phyloP scores from a whole-genome alignment of 1,140 invertebrate species.

The Bactericera cockerelli region DNA sequence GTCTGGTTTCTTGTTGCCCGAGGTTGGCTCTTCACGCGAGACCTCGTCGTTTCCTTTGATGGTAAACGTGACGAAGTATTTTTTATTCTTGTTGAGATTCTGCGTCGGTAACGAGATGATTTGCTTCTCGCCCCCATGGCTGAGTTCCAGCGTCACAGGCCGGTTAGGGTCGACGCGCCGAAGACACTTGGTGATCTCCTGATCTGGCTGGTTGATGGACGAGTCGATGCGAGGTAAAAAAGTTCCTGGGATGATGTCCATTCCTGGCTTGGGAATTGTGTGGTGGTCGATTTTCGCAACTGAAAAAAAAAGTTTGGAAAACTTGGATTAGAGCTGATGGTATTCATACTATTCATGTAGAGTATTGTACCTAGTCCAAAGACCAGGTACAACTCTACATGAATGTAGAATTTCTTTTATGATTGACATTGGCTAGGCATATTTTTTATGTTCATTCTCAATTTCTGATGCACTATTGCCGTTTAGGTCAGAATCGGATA shows the following conservation, averaged over 20 bases:
- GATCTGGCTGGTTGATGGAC: conserved; percentile 25
- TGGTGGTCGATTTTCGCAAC: conserved; percentile 56
- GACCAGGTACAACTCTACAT: no score
- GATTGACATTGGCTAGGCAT: no score
- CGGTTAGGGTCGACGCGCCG: conserved; percentile 26
- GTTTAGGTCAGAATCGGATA: no score
- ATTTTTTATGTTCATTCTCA: no score
- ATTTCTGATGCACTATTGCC: no score
- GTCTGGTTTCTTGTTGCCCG: neutral
- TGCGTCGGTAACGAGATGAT: conserved; percentile 70
- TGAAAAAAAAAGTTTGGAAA: conserved; percentile 33
- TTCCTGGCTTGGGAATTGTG: conserved; percentile 47
- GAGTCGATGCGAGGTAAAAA: conserved; percentile 43
- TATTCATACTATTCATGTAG: no score
- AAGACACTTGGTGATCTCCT: conserved; percentile 20
- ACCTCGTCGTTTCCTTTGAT: conserved; percentile 42
- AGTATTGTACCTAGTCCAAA: no score
- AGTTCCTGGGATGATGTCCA: neutral
- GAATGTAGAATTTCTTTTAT: no score
- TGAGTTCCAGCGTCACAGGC: conserved; percentile 53
- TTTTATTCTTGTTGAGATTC: conserved; percentile 66
- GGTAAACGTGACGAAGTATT: conserved; percentile 78
- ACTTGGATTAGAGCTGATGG: no score
- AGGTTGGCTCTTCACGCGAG: no score
- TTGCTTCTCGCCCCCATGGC: conserved; percentile 62